Percentiles rank a stretch among this genome's conserved stretches.
These are phyloP conservation scores for Diaprepes abbreviatus DNA, from an alignment of 2,888 invertebrate genomes.

Conservation along the genomic window DNA sequence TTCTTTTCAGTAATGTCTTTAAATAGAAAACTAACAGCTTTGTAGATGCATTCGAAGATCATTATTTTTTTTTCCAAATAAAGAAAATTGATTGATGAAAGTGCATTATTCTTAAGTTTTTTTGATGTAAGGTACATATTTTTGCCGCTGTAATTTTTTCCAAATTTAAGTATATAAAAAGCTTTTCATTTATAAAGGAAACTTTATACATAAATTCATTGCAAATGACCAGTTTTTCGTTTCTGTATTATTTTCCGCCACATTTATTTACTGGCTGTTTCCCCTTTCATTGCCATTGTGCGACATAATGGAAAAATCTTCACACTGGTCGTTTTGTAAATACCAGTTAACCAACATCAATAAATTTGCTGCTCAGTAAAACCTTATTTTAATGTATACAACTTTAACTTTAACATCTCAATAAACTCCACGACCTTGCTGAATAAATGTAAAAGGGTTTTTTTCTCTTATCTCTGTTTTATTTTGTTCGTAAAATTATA, in stretches of 20 bases:
- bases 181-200: too few species aligned
- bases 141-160: too few species aligned
- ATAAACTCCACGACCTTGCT: not conserved
- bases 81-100: too few species aligned
- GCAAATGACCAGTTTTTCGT: conserved; percentile 6
- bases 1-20: too few species aligned
- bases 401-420: not conserved
- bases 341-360: not conserved
- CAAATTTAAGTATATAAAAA: too few species aligned
- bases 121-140: too few species aligned
- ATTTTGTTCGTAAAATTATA: not conserved
- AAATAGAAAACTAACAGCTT: too few species aligned
- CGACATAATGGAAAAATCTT: conserved; percentile 8
- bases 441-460: not conserved
- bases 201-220: not conserved
- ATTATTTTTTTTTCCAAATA: too few species aligned
- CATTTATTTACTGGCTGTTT: conserved; percentile 18
- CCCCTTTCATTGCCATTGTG: not conserved
- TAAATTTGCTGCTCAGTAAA: conserved; percentile 10
- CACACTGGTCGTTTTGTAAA: conserved; percentile 2
- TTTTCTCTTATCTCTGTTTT: not conserved
- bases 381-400: not conserved
- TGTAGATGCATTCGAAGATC: too few species aligned
- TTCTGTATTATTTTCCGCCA: not conserved
- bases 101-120: too few species aligned